Evolutionary conservation across 2,888 invertebrate species (phyloP), one percentile per base, ranked within the genome.

Genomic region (Lycaena phlaeas): DNA sequence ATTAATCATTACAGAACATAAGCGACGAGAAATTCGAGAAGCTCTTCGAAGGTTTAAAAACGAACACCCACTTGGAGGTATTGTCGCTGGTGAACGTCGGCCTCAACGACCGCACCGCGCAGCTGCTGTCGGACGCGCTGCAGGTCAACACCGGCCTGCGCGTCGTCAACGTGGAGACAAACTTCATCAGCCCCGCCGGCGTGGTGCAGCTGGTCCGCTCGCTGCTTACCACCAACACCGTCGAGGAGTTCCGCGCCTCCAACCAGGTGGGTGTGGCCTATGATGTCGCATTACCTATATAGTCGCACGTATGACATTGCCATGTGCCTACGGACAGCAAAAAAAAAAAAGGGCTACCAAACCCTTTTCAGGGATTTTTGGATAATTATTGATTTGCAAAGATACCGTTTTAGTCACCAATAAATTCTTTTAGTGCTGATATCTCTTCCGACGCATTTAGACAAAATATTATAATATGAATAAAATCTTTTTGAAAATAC

Each of bases 201-300:
- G 88, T 98, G 64, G 93, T 97, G 52, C 89, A 89, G 72, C 87
- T 99, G 52, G 89, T 98, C 46, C 91, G 91, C 72, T 89, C 96
- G 40, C 88, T 98, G 64, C 89, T 97, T 49, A 89, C 91, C 61
- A 93, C 94, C 57, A 92, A 93, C 72, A 89, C 90, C 47, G 89
- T 98, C 36, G 94, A 96, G 79, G 98, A 98, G 86, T 95, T 98
- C 82, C 89, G 97, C 71, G 97, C 97, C 54, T 93, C 97, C 51
- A 99, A 99, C 85, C 98, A 99, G 93, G 98, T 97, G 1, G 12
- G 40, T 1, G n/a, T 6, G n/a, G n/a, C n/a, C n/a, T n/a, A n/a
- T n/a, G n/a, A n/a, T n/a, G n/a, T n/a, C n/a, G n/a, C n/a, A n/a
- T n/a, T n/a, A n/a, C n/a, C n/a, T n/a, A n/a, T n/a, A n/a, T n/a